Evolutionary conservation across 2,888 invertebrate species (phyloP).

Genomic region (Lepidocyrtoides sp.): DNA sequence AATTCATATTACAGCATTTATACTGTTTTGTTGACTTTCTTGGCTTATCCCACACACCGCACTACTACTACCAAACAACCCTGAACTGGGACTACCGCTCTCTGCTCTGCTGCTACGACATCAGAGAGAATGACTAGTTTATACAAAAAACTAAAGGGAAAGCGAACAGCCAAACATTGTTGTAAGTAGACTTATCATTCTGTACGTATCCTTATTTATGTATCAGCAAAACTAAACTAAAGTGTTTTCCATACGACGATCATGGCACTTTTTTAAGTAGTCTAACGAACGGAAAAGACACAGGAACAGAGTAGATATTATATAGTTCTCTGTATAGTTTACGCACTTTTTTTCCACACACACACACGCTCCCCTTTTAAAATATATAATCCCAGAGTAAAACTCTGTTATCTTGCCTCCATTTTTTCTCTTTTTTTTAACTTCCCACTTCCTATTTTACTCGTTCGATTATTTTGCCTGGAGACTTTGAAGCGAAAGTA

Average conservation of each 20-base stretch:
- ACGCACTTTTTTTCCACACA: no score
- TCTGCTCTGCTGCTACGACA: background rate
- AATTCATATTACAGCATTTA: constrained; percentile 45
- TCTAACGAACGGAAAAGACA: background rate
- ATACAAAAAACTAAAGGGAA: background rate
- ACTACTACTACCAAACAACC: background rate
- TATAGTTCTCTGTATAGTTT: constrained; percentile 7
- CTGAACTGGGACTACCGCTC: constrained; percentile 46
- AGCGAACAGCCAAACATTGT: no score
- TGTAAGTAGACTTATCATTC: constrained; percentile 61
- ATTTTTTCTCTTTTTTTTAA: background rate
- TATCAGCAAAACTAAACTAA: constrained; percentile 12
- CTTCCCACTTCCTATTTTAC: constrained; percentile 42
- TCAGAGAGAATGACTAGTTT: no score
- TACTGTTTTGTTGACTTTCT: constrained; percentile 62
- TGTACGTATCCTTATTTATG: constrained; percentile 53
- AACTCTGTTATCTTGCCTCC: constrained; percentile 3
- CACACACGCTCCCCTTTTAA: constrained; percentile 42
- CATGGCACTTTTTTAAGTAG: constrained; percentile 26
- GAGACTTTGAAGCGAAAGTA: constrained; percentile 32
- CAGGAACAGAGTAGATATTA: background rate
- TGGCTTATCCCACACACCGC: constrained; percentile 43
- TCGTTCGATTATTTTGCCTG: constrained; percentile 46
- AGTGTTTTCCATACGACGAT: constrained; percentile 59
- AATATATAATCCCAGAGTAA: constrained; percentile 28